These are phyloP conservation scores for Rhegmatorhina hoffmannsi DNA, from an alignment of 2,113 vertebrate species.

Conservation along the genomic window DNA sequence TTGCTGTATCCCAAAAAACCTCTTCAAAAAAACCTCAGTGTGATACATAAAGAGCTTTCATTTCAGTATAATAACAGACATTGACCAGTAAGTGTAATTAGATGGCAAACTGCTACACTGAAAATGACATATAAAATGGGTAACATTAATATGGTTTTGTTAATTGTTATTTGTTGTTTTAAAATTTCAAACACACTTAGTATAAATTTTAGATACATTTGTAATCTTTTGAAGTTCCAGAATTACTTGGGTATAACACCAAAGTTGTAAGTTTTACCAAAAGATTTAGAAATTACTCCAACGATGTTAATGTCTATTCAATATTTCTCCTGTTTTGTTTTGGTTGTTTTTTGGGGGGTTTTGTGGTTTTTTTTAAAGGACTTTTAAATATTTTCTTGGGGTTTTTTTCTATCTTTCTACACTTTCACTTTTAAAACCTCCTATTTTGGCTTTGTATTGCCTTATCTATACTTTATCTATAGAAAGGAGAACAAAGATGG, in stretches of 20 bases:
- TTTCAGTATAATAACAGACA: neutral
- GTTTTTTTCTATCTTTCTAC: neutral
- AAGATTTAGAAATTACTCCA: neutral
- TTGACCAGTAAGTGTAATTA: neutral
- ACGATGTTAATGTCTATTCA: neutral
- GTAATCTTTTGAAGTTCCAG: neutral
- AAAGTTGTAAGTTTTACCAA: neutral
- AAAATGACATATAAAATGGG: neutral
- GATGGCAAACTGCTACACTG: neutral
- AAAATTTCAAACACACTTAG: neutral
- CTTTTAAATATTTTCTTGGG: neutral
- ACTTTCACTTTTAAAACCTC: neutral
- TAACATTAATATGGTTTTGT: neutral
- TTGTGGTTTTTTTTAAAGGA: too few relatives aligned
- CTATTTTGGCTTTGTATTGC: neutral
- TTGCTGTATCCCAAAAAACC: rapidly evolving
- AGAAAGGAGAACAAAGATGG: neutral
- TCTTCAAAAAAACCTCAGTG: neutral
- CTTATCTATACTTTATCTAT: neutral
- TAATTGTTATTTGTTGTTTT: neutral
- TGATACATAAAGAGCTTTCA: neutral
- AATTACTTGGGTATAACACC: neutral
- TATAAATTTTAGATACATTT: neutral
- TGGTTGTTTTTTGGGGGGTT: too few relatives aligned
- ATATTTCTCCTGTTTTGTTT: neutral